Conservation (phyloP, 2,888 invertebrate genomes). For the Xylota sylvarum region DNA sequence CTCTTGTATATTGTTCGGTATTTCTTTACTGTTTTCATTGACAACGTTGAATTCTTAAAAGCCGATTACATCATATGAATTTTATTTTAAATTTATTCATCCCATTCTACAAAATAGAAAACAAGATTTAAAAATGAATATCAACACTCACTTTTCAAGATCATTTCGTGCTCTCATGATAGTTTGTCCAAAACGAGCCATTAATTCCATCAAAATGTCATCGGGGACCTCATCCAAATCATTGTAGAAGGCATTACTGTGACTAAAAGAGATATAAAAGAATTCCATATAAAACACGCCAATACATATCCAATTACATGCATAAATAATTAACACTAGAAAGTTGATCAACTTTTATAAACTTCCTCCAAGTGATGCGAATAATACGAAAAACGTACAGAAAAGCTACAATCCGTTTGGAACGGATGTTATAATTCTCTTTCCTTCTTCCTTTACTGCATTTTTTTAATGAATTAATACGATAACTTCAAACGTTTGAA, state of each 20-base stretch:
- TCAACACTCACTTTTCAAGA: slow-evolving; percentile 90
- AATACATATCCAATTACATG: slow-evolving; percentile 24
- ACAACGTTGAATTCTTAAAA: too few relatives aligned
- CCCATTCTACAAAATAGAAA: too few relatives aligned
- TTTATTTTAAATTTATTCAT: too few relatives aligned
- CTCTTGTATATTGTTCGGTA: too few relatives aligned
- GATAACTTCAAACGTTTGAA: too few relatives aligned
- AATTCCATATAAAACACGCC: slow-evolving; percentile 36
- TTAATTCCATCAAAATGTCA: slow-evolving; percentile 90
- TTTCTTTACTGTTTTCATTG: too few relatives aligned
- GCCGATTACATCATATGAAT: too few relatives aligned
- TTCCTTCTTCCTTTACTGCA: too few relatives aligned
- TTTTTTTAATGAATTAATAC: too few relatives aligned
- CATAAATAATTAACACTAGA: slow-evolving; percentile 49
- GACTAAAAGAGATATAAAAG: slow-evolving; percentile 78
- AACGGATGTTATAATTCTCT: too few relatives aligned
- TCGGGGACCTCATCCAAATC: slow-evolving; percentile 91
- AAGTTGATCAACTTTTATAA: slow-evolving; percentile 40
- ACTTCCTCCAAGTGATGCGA: slow-evolving; percentile 17
- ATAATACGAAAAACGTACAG: slow-evolving; percentile 13
- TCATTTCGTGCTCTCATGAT: slow-evolving; percentile 92
- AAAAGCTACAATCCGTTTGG: too few relatives aligned
- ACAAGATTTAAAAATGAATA: too few relatives aligned
- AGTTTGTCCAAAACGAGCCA: slow-evolving; percentile 91
- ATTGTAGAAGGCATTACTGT: slow-evolving; percentile 85